A percentile compares a stretch with the other conserved stretches of the same genome.
phyloP scores from a whole-genome alignment of 2,113 vertebrate genomes.

The Sebastes schlegelii region DNA sequence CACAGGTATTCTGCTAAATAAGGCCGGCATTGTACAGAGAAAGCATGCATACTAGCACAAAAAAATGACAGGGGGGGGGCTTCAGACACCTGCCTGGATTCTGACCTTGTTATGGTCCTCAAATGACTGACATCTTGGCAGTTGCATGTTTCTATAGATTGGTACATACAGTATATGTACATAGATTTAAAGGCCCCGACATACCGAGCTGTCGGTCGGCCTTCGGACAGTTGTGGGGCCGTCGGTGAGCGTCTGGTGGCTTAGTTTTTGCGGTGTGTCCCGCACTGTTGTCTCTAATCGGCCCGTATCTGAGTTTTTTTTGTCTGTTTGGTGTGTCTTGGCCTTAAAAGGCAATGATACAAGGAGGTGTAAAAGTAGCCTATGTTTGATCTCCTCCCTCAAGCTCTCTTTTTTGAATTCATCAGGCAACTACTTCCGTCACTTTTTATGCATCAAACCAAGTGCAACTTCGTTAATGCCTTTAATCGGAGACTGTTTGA shows the following conservation, averaged over 20 bases:
- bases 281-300: too few relatives aligned
- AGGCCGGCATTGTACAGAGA: slow-evolving; percentile 78
- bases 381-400: background rate
- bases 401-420: background rate
- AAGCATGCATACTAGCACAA: slow-evolving; percentile 46
- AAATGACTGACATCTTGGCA: slow-evolving; percentile 27
- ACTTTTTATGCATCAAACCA: background rate
- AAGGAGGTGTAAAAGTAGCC: background rate
- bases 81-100: slow-evolving; percentile 73
- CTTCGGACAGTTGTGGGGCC: too few relatives aligned
- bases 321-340: too few relatives aligned
- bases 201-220: too few relatives aligned
- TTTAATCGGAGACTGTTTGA: background rate
- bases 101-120: slow-evolving; percentile 27
- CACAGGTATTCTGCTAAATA: slow-evolving; percentile 85
- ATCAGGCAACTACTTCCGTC: background rate
- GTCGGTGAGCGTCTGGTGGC: too few relatives aligned
- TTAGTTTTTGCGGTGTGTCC: too few relatives aligned
- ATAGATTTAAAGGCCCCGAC: background rate
- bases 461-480: background rate
- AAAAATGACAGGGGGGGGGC: slow-evolving; percentile 38
- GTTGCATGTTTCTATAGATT: slow-evolving; percentile 12
- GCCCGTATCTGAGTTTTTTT: too few relatives aligned
- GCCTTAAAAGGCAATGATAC: background rate
- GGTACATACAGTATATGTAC: background rate